These are phyloP conservation scores for Belonocnema kinseyi DNA, from an alignment of 1,140 invertebrate species.

Conservation along the genomic window DNA sequence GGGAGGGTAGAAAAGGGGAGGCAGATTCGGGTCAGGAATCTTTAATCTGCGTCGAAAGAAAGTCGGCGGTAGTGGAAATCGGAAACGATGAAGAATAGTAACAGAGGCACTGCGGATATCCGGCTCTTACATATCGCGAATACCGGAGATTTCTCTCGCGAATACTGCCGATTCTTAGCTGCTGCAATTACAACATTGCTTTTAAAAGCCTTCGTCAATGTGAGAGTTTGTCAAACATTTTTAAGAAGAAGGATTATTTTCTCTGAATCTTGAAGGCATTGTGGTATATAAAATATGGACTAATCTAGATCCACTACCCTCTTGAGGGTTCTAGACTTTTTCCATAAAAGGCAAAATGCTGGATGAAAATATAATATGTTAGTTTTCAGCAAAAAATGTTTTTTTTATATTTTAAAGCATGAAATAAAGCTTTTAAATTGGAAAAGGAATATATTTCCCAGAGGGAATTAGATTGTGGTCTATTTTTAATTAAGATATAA, in stretches of 20 bases:
- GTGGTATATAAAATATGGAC: no score
- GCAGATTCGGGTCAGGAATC: slow-evolving; percentile 61
- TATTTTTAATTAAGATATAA: no score
- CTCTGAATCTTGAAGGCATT: no score
- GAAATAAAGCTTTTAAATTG: no score
- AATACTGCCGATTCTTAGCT: slow-evolving; percentile 32
- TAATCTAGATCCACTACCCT: no score
- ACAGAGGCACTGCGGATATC: slow-evolving; percentile 50
- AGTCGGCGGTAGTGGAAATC: slow-evolving; percentile 47
- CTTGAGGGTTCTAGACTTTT: no score
- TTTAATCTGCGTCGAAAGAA: slow-evolving; percentile 60
- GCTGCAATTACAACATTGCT: neutral
- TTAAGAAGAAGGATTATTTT: neutral
- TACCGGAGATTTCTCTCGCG: slow-evolving; percentile 17
- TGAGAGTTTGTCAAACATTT: slow-evolving; percentile 15
- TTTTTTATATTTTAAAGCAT: no score
- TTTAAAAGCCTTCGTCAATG: slow-evolving; percentile 4
- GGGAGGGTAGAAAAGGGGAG: slow-evolving; percentile 21
- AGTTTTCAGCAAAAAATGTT: no score
- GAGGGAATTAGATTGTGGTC: no score
- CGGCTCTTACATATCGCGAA: slow-evolving; percentile 47
- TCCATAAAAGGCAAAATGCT: no score
- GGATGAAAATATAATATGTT: no score
- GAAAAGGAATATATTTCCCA: no score
- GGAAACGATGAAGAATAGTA: slow-evolving; percentile 51